phyloP scores from a whole-genome alignment of 2,888 invertebrate species.

The Mimas tiliae region DNA sequence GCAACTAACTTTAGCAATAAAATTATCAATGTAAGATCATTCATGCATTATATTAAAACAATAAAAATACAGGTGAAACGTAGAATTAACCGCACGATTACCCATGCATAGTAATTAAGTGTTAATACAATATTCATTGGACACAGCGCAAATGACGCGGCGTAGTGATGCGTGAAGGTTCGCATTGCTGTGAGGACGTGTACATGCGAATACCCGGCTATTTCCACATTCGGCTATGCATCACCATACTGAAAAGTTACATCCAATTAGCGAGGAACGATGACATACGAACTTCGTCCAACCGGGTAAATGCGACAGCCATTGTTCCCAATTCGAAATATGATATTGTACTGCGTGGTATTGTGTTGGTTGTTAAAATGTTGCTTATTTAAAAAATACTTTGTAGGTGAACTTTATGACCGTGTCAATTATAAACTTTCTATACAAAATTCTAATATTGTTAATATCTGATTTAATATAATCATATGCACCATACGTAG shows the following conservation, averaged over 20 bases:
- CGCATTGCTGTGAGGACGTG: constrained; percentile 39
- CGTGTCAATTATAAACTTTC: too few species aligned
- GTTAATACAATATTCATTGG: constrained; percentile 56
- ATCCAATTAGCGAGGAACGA: constrained; percentile 76
- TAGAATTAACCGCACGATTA: constrained; percentile 22
- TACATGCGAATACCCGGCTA: constrained; percentile 40
- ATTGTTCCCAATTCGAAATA: constrained; percentile 48
- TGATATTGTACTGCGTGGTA: neutral
- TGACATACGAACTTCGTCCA: constrained; percentile 64
- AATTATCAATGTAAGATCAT: too few species aligned
- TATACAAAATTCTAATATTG: too few species aligned
- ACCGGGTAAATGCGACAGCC: constrained; percentile 68
- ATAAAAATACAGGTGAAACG: constrained; percentile 1
- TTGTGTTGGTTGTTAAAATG: neutral
- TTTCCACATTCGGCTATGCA: constrained; percentile 49
- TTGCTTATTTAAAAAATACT: neutral
- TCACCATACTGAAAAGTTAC: constrained; percentile 69
- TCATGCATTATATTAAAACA: neutral
- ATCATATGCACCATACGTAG: too few species aligned
- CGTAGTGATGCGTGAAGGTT: constrained; percentile 56
- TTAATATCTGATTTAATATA: too few species aligned
- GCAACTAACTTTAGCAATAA: too few species aligned
- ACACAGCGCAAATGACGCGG: constrained; percentile 46
- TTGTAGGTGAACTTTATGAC: too few species aligned
- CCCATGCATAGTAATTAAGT: constrained; percentile 36